phyloP scores from a whole-genome alignment of 2,888 invertebrate species.

The Drosophila incognita region DNA sequence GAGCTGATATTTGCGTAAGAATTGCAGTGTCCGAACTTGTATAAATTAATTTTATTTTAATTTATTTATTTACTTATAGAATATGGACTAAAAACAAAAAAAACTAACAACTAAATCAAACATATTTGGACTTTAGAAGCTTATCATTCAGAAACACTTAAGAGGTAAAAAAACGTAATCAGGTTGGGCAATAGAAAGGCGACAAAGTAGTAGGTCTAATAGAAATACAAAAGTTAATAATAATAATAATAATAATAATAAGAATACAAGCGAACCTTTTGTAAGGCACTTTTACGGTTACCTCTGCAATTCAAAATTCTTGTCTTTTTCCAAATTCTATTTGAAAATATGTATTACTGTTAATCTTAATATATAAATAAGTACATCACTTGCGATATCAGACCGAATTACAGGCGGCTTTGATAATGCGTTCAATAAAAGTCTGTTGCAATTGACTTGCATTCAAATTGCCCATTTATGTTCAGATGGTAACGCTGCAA shows the following conservation, averaged over 20 bases:
- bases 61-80: background rate
- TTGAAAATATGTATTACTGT: background rate
- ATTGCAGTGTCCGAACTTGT: background rate
- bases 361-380: background rate
- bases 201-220: no score
- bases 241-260: no score
- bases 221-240: no score
- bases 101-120: no score
- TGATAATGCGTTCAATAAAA: background rate
- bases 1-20: background rate
- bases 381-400: background rate
- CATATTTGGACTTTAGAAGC: no score
- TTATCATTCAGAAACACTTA: no score
- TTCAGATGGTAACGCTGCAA: background rate
- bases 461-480: background rate
- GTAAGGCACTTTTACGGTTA: background rate
- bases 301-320: background rate
- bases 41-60: background rate
- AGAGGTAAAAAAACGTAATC: no score
- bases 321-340: background rate
- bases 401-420: background rate
- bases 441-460: conserved; percentile 2
- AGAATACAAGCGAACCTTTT: background rate
- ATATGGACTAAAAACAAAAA: background rate
- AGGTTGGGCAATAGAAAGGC: no score